These are phyloP conservation scores for Meteorus sp. DNA, from an alignment of 1,140 invertebrate genomes.

Conservation along the genomic window DNA sequence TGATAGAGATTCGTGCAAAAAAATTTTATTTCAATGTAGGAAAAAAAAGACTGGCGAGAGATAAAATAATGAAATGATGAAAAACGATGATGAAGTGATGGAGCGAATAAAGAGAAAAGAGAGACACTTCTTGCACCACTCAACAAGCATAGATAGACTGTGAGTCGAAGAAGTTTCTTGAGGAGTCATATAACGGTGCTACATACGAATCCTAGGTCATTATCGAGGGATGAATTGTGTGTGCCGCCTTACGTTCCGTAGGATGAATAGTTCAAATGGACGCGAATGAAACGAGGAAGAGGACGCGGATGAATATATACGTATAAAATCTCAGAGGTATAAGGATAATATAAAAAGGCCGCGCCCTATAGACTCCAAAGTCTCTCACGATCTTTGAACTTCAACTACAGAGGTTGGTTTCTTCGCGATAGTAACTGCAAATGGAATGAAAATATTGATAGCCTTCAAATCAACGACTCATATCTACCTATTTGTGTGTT, in stretches of 20 bases:
- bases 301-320: constrained; percentile 8
- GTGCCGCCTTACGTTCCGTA: constrained; percentile 18
- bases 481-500: constrained; percentile 11
- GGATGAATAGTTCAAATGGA: background rate
- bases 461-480: constrained; percentile 17
- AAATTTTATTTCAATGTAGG: too few species aligned
- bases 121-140: background rate
- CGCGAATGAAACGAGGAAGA: constrained; percentile 5
- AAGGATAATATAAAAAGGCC: constrained; percentile 16
- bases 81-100: background rate
- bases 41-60: background rate
- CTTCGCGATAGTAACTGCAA: constrained; percentile 57
- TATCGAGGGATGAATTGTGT: constrained; percentile 29
- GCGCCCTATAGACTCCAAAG: constrained; percentile 22
- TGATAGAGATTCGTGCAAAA: too few species aligned
- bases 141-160: background rate
- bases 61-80: too few species aligned
- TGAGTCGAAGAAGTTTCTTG: background rate
- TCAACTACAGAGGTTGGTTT: too few species aligned
- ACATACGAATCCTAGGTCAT: constrained; percentile 27
- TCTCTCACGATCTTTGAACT: constrained; percentile 58
- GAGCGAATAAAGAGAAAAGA: background rate
- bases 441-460: constrained; percentile 49
- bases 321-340: background rate
- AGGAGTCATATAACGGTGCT: constrained; percentile 22